Evolutionary conservation across 2,797 vertebrate genomes (phyloP).

Genomic region (Betta splendens): DNA sequence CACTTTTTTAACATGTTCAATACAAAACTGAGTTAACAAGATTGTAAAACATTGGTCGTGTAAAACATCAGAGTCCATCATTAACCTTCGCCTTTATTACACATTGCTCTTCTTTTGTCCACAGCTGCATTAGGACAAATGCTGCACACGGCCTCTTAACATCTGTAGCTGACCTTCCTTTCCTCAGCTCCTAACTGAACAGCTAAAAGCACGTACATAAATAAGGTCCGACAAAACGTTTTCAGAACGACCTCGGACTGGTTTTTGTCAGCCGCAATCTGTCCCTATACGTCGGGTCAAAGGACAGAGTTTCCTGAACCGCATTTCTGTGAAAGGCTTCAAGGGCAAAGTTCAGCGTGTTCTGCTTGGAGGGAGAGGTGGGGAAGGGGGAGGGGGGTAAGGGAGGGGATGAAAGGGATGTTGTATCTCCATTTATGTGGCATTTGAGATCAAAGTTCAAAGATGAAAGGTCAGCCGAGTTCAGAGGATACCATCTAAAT

Average conservation of each 20-base stretch:
- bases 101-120: constrained; percentile 24
- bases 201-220: constrained; percentile 26
- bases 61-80: constrained; percentile 59
- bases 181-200: not conserved
- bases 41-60: constrained; percentile 52
- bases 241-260: constrained; percentile 22
- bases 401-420: constrained; percentile 77
- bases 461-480: constrained; percentile 78
- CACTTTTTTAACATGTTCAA: constrained; percentile 28
- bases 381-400: constrained; percentile 28
- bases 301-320: constrained; percentile 74
- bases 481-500: constrained; percentile 75
- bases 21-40: constrained; percentile 50
- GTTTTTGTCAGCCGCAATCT: constrained; percentile 58
- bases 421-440: constrained; percentile 86
- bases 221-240: constrained; percentile 46
- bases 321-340: constrained; percentile 78
- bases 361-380: constrained; percentile 60
- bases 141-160: constrained; percentile 13
- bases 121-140: constrained; percentile 10
- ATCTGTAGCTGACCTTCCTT: constrained; percentile 24
- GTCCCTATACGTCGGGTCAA: constrained; percentile 70
- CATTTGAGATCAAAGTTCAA: constrained; percentile 76
- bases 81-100: constrained; percentile 51
- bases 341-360: constrained; percentile 74